Base-by-base conservation (phyloP, 2,888 invertebrate genomes). In the Diarsia rubi region DNA sequence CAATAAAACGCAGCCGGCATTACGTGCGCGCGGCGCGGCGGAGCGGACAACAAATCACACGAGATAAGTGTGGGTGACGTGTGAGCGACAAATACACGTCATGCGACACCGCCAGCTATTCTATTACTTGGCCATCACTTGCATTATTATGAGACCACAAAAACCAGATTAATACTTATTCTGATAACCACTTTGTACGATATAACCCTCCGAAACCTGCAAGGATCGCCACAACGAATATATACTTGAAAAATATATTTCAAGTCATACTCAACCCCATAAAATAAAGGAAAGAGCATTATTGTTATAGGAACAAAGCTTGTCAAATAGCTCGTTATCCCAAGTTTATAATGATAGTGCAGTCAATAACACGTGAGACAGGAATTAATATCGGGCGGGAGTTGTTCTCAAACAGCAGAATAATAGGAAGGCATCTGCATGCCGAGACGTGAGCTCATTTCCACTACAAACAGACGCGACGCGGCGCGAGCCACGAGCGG, bases 1-100 rank as follows among this genome's bases (percentile, higher is more conserved):
- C 82, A 69, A 86, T 88, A 87, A 85, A 85, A 87, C 79, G 84
- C 87, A 88, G 79, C 78, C 79, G 87, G 62, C 75, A 45, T 68
- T 11, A 62, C 75, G 65, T 45, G 66, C 72, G 73, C 70, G 24
- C n/a, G 31, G 21, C 12, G 73, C 27, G 42, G 49, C n/a, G 27
- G 47, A 75, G 78, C 49, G 49, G 67, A 0, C n/a, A 37, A 69
- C 80, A 77, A 73, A 78, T 84, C 82, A 78, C 62, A 60, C 67
- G 77, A 63, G 57, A 70, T 44, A 63, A 59, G 78, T 78, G 68
- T 31, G 52, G 16, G 76, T 47, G 75, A 65, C 79, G 73, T 76
- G 68, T 44, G 24, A 62, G 71, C 70, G 67, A 47, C 69, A 37
- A 14, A 54, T 42, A 21, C 60, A 45, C 47, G 63, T 11, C 47